Percentiles rank a stretch among this genome's conserved stretches.
Evolutionary conservation across 53 echinoderm and acorn worm genomes (phyloP).

Genomic region (Mesocentrotus franciscanus): DNA sequence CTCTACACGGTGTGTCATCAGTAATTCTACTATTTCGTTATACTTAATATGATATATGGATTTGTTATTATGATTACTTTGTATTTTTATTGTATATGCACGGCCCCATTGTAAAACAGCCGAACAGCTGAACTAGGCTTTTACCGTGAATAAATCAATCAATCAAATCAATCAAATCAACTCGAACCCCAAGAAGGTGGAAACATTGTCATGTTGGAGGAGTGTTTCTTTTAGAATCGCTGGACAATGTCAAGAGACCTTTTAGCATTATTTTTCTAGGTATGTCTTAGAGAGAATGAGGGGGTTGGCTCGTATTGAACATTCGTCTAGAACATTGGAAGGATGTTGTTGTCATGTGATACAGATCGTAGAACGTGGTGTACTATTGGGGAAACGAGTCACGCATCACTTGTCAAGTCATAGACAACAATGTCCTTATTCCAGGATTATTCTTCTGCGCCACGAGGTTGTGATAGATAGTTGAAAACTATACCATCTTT

Average conservation of each 20-base stretch:
- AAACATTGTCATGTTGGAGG: no score
- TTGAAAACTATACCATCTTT: background rate
- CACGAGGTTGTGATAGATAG: conserved; percentile 2
- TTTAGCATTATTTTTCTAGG: background rate
- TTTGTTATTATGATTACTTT: no score
- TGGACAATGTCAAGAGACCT: background rate
- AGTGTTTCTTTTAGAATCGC: no score
- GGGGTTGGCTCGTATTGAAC: background rate
- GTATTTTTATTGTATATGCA: no score
- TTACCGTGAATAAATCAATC: no score
- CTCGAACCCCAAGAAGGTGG: no score
- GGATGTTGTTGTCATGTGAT: background rate
- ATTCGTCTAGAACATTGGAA: background rate
- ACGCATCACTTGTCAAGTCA: background rate
- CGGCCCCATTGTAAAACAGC: no score
- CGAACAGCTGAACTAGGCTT: no score
- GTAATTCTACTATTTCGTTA: no score
- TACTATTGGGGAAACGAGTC: background rate
- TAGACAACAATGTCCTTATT: background rate
- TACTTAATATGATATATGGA: no score
- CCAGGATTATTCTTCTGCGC: background rate
- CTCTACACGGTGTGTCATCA: no score
- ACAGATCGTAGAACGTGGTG: background rate
- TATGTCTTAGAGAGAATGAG: background rate
- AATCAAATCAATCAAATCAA: no score